Evolutionary conservation across 1,140 invertebrate genomes (phyloP), one percentile per base, ranked within the genome.

Genomic region (Drosophila pruinosa): DNA sequence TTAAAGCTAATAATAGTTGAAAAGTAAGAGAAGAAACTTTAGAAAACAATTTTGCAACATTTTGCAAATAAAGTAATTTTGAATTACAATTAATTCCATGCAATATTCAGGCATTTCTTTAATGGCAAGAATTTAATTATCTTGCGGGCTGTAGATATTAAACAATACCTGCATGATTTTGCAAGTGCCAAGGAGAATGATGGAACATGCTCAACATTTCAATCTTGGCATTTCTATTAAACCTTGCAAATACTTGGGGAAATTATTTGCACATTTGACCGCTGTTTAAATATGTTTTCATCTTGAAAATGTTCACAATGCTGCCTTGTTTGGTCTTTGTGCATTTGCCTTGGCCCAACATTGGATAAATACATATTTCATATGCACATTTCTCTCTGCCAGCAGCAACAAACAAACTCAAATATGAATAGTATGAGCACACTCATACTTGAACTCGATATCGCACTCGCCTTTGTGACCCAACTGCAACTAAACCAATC

Each of bases 301-400:
- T 47, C 57, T 36, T 54, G 19, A 17, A 19, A 54, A 53, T 53
- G 15, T 34, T 17, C 36, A 57, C 38, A 43, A 43, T 28, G 22
- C 15, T 4, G 14, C 31, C n/a, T n/a, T 45, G 15, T 21, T 28
- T 56, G 14, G 19, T 8, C 38, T 54, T 34, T 12, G 31, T 39
- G n/a, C 45, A 28, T 15, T n/a, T 10, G 45, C 19, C 38, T 78
- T 83, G 58, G 76, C 58, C n/a, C 63, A 71, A 74, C 75, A 78
- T 81, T 64, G 61, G 73, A 81, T 81, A 81, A 80, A 82, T 82
- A 76, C 62, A 81, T 72, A 74, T 72, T 75, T 75, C 48, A 50
- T 52, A 68, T 67, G 21, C 45, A 54, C 22, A 52, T 57, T 19
- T 43, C 7, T 54, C 52, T 38, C 68, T 58, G 75, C 72, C 79